These are phyloP conservation scores for Poecilus cupreus DNA, from an alignment of 2,888 invertebrate genomes.

Conservation along the genomic window DNA sequence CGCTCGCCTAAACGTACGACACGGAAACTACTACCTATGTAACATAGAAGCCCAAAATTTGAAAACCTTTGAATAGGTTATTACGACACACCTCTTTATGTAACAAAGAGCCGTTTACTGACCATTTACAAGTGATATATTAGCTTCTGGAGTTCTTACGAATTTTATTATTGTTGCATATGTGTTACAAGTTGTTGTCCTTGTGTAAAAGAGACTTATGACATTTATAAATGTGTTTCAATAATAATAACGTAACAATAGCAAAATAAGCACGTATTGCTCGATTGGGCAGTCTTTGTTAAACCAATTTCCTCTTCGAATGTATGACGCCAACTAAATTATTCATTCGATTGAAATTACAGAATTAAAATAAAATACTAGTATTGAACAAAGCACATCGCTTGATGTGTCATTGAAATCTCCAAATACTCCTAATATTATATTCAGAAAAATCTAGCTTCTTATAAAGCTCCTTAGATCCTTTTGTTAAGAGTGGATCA, in stretches of 20 bases:
- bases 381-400: no score
- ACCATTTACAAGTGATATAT: background rate
- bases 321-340: background rate
- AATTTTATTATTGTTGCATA: slow-evolving; percentile 21
- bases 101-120: slow-evolving; percentile 5
- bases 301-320: background rate
- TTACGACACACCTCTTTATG: slow-evolving; percentile 3
- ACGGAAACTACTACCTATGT: background rate
- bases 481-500: no score
- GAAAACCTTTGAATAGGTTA: background rate
- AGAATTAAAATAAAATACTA: no score
- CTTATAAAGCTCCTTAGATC: no score
- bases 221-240: slow-evolving; percentile 41
- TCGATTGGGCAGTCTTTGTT: background rate
- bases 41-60: background rate
- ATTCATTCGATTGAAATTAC: background rate
- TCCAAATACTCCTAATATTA: no score
- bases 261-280: slow-evolving; percentile 32
- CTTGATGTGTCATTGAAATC: no score
- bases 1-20: background rate
- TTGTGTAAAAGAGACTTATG: slow-evolving; percentile 39
- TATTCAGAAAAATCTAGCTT: no score
- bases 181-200: slow-evolving; percentile 48
- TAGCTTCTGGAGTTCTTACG: background rate
- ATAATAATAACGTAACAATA: slow-evolving; percentile 45